A percentile compares a stretch with the other conserved stretches of the same genome.
These are phyloP conservation scores for Mesocentrotus franciscanus DNA, from an alignment of 53 echinoderm and acorn worm species.

Conservation along the genomic window DNA sequence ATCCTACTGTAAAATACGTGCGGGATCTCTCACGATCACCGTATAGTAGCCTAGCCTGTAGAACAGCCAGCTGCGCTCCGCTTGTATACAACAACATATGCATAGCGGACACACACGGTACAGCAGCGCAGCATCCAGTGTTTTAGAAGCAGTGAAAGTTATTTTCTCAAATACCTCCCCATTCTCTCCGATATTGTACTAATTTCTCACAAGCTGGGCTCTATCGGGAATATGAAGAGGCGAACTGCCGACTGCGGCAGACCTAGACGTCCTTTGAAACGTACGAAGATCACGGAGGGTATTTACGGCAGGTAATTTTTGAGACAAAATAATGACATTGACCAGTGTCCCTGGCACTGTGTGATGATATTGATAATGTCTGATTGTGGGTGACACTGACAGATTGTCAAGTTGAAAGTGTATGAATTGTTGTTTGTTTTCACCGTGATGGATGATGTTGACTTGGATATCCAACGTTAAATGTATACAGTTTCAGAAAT, in stretches of 20 bases:
- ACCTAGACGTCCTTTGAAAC: conserved; percentile 98
- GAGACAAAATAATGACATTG: background rate
- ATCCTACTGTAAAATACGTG: background rate
- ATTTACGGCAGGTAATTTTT: conserved; percentile 95
- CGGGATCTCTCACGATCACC: background rate
- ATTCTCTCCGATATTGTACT: conserved; percentile 21
- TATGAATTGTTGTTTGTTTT: background rate
- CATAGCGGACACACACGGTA: background rate
- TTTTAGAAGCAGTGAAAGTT: background rate
- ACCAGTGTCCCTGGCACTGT: background rate
- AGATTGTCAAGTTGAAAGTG: background rate
- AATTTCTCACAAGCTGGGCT: conserved; percentile 89
- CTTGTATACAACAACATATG: too few species aligned
- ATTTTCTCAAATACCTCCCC: background rate
- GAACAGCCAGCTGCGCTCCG: too few species aligned
- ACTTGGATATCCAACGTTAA: too few species aligned
- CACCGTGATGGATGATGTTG: background rate
- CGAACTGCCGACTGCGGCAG: conserved; percentile 99
- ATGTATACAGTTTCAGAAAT: too few species aligned
- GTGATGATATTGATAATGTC: background rate
- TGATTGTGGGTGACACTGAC: background rate
- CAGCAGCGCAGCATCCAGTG: background rate
- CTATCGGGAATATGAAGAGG: conserved; percentile 99
- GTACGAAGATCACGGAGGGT: conserved; percentile 96
- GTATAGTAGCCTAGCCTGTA: background rate